Evolutionary conservation across 2,113 vertebrate genomes (phyloP).

Genomic region (Phalacrocorax aristotelis): DNA sequence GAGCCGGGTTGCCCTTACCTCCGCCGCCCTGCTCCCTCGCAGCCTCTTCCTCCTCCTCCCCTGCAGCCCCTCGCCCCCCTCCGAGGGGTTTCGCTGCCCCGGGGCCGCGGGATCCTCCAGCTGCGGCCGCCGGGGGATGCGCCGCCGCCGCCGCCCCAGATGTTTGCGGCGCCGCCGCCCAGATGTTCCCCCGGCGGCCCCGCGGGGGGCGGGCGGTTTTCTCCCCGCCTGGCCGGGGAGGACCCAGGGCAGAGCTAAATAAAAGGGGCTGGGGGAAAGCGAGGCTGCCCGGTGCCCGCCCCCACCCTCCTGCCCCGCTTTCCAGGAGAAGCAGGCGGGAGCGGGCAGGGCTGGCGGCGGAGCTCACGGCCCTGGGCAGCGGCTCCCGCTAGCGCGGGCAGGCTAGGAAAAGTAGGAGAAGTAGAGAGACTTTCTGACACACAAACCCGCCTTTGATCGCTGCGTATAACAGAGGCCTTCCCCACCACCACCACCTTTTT

Average conservation of each 20-base stretch:
- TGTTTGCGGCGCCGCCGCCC: slow-evolving; percentile 55
- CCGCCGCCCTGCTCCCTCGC: not conserved
- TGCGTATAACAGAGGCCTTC: not conserved
- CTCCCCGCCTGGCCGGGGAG: not conserved
- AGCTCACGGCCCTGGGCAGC: not conserved
- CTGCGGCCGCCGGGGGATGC: not conserved
- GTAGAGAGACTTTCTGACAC: not conserved
- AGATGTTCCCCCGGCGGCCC: slow-evolving; percentile 66
- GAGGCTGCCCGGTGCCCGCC: not conserved
- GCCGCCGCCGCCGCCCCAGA: slow-evolving; percentile 37
- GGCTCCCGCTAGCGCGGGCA: not conserved
- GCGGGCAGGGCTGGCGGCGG: not conserved
- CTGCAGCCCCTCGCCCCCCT: not conserved
- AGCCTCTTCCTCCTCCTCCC: not conserved
- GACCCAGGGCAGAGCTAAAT: not conserved
- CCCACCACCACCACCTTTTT: not conserved
- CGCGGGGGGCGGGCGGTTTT: not conserved
- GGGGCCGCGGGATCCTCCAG: not conserved
- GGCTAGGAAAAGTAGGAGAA: not conserved
- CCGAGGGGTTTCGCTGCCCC: not conserved
- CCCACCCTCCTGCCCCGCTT: not conserved
- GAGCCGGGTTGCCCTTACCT: slow-evolving; percentile 51
- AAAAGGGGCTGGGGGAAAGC: not conserved
- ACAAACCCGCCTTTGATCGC: not conserved
- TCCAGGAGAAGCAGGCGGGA: not conserved